Evolutionary conservation across 2,888 invertebrate genomes (phyloP), one percentile per base, ranked within the genome.

Genomic region (Ramazzottius varieornatus): DNA sequence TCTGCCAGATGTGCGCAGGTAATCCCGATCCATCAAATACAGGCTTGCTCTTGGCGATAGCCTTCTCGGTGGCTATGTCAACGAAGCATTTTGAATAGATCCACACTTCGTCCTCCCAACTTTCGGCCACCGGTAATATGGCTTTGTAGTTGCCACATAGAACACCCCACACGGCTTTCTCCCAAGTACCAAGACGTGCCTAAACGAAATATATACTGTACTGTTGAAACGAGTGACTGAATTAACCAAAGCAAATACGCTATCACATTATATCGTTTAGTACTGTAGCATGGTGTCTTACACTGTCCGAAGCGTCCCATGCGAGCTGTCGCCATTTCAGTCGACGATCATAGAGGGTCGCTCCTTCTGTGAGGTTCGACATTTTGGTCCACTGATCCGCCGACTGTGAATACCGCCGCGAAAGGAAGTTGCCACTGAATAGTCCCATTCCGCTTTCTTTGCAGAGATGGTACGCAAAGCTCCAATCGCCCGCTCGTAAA

Each of bases 31-130:
- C 40, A 20, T 20, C 40, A 20, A 40, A 20, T 13, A 13, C 20
- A 20, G 8, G 8, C 40, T 20, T 40, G 8, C 40, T 13, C 40
- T 40, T 8, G 8, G 40, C 40, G 20, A 40, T 40, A 8, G 40
- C 40, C 40, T 40, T 40, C 20, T 54, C 54, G 24, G 24, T n/a
- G 13, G n/a, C 20, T 4, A 29, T 4, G 29, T 54, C 54, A 8
- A 54, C 4, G 54, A 54, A 54, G 29, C 54, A 54, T 8, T 16
- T 54, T 4, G 24, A 54, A 24, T 54, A 54, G 29, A 54, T 54
- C 54, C 54, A 54, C 54, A 29, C n/a, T 54, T 29, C n/a, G 29
- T 54, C 54, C 24, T 54, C 54, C 54, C 54, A 54, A 24, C 54
- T 54, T 4, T 29, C 20, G 4, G 54, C 54, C 29, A 54, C 54